Evolutionary conservation across 2,888 invertebrate species (phyloP), one percentile per base, ranked within the genome.

Genomic region (Chrysodeixis includens): DNA sequence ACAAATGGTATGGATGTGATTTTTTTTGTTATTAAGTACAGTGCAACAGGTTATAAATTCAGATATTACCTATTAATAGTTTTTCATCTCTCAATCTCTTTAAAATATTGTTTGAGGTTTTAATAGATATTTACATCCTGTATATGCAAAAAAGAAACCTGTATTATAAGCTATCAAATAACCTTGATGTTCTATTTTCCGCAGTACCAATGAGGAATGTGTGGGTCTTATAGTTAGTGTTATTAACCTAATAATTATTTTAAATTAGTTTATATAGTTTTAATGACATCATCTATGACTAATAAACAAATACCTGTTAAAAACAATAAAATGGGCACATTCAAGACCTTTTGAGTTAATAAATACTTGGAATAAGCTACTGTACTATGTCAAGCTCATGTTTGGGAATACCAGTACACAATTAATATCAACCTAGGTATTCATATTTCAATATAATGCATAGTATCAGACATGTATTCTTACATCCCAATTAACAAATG

Each of bases 401-500:
- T 22, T n/a, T 30, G 10, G 30, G 52, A 65, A 16, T 56, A 62
- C 18, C 18, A 26, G 30, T 18, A 20, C 46, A 49, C 52, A 1
- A 52, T 35, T 55, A 30, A 20, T 22, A 69, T 9, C 59, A 62
- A 70, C 53, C 7, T 66, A n/a, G n/a, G n/a, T n/a, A 46, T 54
- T 58, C 59, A 73, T 55, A 67, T 32, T 35, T 56, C 40, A n/a
- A 40, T 54, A 57, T 20, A 46, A 30, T 32, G 18, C 52, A 51
- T 66, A 63, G 52, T 56, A 64, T 60, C 56, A 46, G 76, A 66
- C 75, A 66, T 57, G 59, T 70, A 8, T 81, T 92, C 95, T 94
- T 90, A 96, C 96, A 57, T 97, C 97, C 98, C 98, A 98, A 90
- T 96, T 96, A 62, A 92, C 93, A 89, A 97, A 98, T 1, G 97